Conservation (phyloP, 2,797 vertebrate species). For the Ambastaia sidthimunki region DNA sequence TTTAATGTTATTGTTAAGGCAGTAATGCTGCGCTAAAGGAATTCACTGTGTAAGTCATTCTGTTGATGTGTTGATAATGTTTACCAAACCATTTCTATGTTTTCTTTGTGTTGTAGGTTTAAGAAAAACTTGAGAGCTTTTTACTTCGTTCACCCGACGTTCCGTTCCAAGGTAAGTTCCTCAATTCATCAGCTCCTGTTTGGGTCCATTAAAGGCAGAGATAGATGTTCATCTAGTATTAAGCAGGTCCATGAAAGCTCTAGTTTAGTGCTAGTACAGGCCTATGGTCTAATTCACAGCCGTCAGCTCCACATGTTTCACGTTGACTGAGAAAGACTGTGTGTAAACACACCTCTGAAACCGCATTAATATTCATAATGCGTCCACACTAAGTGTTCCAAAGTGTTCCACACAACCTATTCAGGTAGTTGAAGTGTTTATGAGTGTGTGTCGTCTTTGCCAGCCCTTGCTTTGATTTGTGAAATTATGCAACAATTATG, state of each 20-base stretch:
- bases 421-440: conserved; percentile 43
- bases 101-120: conserved; percentile 79
- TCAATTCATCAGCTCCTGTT: neutral
- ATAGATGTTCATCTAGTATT: conserved; percentile 44
- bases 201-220: conserved; percentile 1
- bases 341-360: conserved; percentile 8
- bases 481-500: conserved; percentile 41
- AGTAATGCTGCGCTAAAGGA: neutral
- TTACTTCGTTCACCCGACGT: conserved; percentile 96
- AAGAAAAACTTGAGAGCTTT: conserved; percentile 95
- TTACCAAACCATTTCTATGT: neutral
- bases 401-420: conserved; percentile 37
- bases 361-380: conserved; percentile 41
- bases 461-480: conserved; percentile 38
- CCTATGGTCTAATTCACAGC: conserved; percentile 1
- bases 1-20: conserved; percentile 27
- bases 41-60: conserved; percentile 20
- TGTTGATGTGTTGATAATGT: conserved; percentile 29
- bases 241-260: conserved; percentile 17
- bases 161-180: conserved; percentile 92
- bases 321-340: conserved; percentile 8
- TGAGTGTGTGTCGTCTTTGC: conserved; percentile 25
- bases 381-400: conserved; percentile 17
- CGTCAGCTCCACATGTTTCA: conserved; percentile 9
- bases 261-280: neutral